Evolutionary conservation across 2,888 invertebrate genomes (phyloP).

Genomic region (Theodoxus fluviatilis): DNA sequence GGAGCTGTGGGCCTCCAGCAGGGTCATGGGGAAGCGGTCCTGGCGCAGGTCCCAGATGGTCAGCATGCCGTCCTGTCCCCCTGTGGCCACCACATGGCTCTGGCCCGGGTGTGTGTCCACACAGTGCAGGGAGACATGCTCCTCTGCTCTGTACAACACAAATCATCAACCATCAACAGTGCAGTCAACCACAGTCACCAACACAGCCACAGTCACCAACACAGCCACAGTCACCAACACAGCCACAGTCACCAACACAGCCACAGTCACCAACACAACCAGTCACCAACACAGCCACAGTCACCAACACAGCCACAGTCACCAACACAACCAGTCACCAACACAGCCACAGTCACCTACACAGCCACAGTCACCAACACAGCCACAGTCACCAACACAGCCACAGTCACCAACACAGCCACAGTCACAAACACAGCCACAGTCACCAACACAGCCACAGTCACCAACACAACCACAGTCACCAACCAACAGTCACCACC

Average conservation of each 20-base stretch:
- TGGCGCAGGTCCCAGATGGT: constrained; percentile 90
- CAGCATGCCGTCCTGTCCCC: constrained; percentile 82
- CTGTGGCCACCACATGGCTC: constrained; percentile 82
- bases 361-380: too few relatives aligned
- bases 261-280: too few relatives aligned
- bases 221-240: not conserved
- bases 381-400: too few relatives aligned
- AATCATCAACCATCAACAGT: not conserved
- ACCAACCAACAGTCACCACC: too few relatives aligned
- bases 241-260: not conserved
- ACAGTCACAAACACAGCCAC: too few relatives aligned
- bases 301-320: too few relatives aligned
- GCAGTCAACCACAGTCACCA: not conserved
- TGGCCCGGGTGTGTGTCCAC: constrained; percentile 86
- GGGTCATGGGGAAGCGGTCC: constrained; percentile 81
- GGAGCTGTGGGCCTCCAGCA: constrained; percentile 78
- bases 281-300: too few relatives aligned
- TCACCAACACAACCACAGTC: too few relatives aligned
- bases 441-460: too few relatives aligned
- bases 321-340: too few relatives aligned
- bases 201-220: not conserved
- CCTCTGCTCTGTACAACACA: constrained; percentile 54
- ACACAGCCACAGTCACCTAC: too few relatives aligned
- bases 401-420: too few relatives aligned
- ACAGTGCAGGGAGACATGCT: constrained; percentile 71